Conservation (phyloP, 2,888 invertebrate genomes). For the Tryphoninae sp. region DNA sequence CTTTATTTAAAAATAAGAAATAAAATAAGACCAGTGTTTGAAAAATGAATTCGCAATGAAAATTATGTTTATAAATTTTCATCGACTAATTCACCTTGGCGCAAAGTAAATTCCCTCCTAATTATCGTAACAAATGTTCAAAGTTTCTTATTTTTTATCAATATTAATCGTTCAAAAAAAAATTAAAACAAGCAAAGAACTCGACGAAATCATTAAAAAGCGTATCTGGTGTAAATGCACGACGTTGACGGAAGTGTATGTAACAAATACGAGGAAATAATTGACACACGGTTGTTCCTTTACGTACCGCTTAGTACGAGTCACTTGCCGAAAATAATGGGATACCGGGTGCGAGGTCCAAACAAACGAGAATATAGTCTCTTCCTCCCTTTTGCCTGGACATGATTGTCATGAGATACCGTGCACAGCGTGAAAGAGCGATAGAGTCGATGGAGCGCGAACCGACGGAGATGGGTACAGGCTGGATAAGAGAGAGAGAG, state of each 20-base stretch:
- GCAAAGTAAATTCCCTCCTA: too few species aligned
- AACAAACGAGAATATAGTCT: slow-evolving; percentile 8
- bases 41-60: too few species aligned
- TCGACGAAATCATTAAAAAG: neutral
- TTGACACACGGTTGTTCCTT: slow-evolving; percentile 14
- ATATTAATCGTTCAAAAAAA: neutral
- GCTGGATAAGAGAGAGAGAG: neutral
- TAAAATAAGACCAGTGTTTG: too few species aligned
- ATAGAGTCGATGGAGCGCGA: slow-evolving; percentile 5
- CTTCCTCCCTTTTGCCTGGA: neutral
- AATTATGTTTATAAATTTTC: too few species aligned
- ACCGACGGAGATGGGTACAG: neutral
- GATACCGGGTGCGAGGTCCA: slow-evolving; percentile 4
- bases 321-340: slow-evolving; percentile 12
- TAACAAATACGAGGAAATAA: slow-evolving; percentile 22
- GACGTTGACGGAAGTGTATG: neutral
- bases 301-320: slow-evolving; percentile 5
- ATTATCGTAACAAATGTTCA: too few species aligned
- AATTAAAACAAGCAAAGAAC: neutral
- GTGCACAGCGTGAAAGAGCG: neutral
- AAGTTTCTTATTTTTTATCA: neutral
- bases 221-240: neutral
- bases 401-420: slow-evolving; percentile 1
- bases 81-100: too few species aligned
- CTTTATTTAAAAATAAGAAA: too few species aligned